A percentile compares a stretch with the other conserved stretches of the same genome.
phyloP scores from a whole-genome alignment of 2,797 vertebrate species.

The Diplodus puntazzo region DNA sequence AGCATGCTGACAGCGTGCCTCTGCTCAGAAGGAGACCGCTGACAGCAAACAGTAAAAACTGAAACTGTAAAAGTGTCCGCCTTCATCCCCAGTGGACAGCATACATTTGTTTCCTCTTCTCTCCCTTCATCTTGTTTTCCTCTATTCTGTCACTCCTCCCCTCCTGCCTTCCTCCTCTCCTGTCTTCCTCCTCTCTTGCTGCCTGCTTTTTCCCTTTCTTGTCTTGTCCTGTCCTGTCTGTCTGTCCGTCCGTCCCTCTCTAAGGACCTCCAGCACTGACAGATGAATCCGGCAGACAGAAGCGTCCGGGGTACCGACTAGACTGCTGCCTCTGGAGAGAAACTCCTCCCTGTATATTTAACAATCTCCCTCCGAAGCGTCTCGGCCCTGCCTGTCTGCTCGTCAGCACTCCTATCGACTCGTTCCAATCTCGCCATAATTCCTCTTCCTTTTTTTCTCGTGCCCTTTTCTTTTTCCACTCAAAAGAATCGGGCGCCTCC shows the following conservation, averaged over 20 bases:
- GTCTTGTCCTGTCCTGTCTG: conserved; percentile 4
- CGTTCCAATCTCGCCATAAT: conserved; percentile 33
- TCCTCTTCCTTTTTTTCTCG: conserved; percentile 29
- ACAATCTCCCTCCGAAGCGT: conserved; percentile 40
- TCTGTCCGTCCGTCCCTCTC: conserved; percentile 36
- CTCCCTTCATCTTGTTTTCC: conserved; percentile 19
- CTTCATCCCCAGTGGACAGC: not conserved
- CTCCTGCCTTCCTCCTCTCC: not conserved
- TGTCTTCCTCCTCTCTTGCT: conserved; percentile 6
- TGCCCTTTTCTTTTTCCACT: conserved; percentile 45
- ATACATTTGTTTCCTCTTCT: not conserved
- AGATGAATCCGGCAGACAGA: conserved; percentile 55
- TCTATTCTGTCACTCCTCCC: not conserved
- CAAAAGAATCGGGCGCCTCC: conserved; percentile 34
- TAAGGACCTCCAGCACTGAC: conserved; percentile 47
- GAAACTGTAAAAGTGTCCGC: not conserved
- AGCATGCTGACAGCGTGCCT: not conserved
- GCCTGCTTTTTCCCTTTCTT: conserved; percentile 12
- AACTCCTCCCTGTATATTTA: conserved; percentile 48
- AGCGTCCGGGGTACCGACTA: conserved; percentile 36
- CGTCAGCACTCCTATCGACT: conserved; percentile 40
- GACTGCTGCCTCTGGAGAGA: conserved; percentile 48
- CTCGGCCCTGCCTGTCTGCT: conserved; percentile 29
- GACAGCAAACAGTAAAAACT: not conserved
- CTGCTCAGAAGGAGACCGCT: conserved; percentile 6